These are phyloP conservation scores for Ancistrus triradiatus DNA, from an alignment of 2,113 vertebrate genomes.

Conservation along the genomic window DNA sequence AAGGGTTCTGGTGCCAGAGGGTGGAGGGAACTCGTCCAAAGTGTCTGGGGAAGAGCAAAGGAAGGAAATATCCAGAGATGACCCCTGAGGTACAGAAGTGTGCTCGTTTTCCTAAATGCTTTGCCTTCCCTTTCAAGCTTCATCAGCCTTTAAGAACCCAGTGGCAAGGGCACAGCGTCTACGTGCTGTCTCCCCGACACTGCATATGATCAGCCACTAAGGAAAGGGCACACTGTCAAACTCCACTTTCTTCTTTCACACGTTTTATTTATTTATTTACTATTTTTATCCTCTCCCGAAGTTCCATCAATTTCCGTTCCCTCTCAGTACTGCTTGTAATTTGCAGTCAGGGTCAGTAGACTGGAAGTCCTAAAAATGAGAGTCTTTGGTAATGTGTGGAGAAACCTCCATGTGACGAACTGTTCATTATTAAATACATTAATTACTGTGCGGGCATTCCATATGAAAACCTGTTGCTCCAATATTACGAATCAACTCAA, in stretches of 20 bases:
- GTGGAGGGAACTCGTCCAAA: slow-evolving; percentile 85
- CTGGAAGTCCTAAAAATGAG: neutral
- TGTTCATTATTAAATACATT: no score
- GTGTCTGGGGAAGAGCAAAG: slow-evolving; percentile 95
- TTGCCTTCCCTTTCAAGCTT: neutral
- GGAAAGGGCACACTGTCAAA: neutral
- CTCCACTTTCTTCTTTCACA: no score
- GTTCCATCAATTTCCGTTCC: neutral
- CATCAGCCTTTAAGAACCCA: neutral
- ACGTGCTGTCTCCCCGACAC: neutral
- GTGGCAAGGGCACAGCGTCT: neutral
- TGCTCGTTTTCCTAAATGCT: neutral
- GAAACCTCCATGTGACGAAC: no score
- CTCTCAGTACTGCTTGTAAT: neutral
- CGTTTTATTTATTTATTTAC: neutral
- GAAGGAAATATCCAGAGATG: slow-evolving; percentile 92
- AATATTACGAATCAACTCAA: no score
- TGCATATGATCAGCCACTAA: neutral
- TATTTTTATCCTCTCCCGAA: neutral
- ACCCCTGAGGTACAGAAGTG: slow-evolving; percentile 70
- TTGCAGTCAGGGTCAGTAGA: neutral
- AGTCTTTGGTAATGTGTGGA: neutral
- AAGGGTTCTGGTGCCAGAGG: slow-evolving; percentile 96
- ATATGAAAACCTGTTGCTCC: no score
- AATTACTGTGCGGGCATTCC: no score